A percentile compares a stretch with the other conserved stretches of the same genome.
These are phyloP conservation scores for Nemapogon koenigi DNA, from an alignment of 2,888 invertebrate species.

Conservation along the genomic window DNA sequence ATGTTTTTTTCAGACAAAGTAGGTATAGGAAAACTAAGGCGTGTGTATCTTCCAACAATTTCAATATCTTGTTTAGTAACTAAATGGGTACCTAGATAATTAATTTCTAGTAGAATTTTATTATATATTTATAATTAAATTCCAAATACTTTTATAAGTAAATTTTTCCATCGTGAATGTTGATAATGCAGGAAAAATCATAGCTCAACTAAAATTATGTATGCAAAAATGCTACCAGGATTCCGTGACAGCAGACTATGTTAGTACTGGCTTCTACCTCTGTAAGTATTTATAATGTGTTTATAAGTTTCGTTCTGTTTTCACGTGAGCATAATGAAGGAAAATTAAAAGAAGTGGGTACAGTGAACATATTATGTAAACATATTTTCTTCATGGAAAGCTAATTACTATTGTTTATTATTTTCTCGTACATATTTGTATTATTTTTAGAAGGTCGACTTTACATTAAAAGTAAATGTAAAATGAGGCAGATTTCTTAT, in stretches of 20 bases:
- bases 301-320: constrained; percentile 39
- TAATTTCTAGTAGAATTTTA: neutral
- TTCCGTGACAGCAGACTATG: constrained; percentile 52
- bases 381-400: constrained; percentile 12
- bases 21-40: no score
- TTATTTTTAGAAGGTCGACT: no score
- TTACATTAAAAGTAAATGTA: no score
- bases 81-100: no score
- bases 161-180: neutral
- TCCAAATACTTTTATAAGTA: neutral
- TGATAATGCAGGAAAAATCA: constrained; percentile 43
- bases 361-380: constrained; percentile 8
- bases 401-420: no score
- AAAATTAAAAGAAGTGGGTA: constrained; percentile 30
- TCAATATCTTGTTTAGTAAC: no score
- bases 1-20: no score
- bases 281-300: constrained; percentile 47
- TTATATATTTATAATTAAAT: neutral
- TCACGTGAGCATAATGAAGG: constrained; percentile 36
- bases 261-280: constrained; percentile 23
- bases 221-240: constrained; percentile 57
- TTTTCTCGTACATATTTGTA: no score
- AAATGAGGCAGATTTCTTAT: no score
- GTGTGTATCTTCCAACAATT: no score
- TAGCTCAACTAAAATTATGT: constrained; percentile 32